Conservation (phyloP, 2,113 vertebrate genomes). For the Grallaria varia region DNA sequence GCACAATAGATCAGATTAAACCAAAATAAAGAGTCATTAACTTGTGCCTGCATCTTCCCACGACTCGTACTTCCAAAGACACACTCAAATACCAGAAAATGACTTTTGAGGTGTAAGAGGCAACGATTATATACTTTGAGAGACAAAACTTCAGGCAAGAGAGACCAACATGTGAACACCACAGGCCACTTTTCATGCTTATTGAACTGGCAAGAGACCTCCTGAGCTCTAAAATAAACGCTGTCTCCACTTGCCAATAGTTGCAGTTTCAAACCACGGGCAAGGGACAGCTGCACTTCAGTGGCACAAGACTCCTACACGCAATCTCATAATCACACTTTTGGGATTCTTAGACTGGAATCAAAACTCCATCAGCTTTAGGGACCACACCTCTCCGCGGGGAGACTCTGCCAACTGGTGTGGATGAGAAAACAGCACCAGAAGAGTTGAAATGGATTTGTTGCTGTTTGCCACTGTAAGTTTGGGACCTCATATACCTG, state of each 20-base stretch:
- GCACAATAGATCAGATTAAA: not conserved
- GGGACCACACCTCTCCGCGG: rapidly evolving
- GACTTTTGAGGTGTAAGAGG: not conserved
- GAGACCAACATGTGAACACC: not conserved
- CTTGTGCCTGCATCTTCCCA: not conserved
- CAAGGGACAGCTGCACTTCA: not conserved
- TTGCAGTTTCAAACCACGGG: not conserved
- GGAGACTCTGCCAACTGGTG: rapidly evolving
- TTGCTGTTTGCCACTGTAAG: not conserved
- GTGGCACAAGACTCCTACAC: not conserved
- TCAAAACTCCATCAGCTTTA: not conserved
- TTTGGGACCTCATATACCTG: not conserved
- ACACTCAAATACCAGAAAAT: not conserved
- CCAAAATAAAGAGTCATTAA: not conserved
- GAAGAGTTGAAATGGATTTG: not conserved
- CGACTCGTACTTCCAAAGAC: not conserved
- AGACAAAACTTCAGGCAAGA: not conserved
- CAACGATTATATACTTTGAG: not conserved
- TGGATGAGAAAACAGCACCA: rapidly evolving
- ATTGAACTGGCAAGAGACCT: not conserved
- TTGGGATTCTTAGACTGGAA: not conserved
- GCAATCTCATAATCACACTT: not conserved
- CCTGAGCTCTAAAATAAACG: not conserved
- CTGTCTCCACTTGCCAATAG: not conserved
- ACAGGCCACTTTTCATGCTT: not conserved